Evolutionary conservation across 2,888 invertebrate species (phyloP), one percentile per base, ranked within the genome.

Genomic region (Conistra vaccinii): DNA sequence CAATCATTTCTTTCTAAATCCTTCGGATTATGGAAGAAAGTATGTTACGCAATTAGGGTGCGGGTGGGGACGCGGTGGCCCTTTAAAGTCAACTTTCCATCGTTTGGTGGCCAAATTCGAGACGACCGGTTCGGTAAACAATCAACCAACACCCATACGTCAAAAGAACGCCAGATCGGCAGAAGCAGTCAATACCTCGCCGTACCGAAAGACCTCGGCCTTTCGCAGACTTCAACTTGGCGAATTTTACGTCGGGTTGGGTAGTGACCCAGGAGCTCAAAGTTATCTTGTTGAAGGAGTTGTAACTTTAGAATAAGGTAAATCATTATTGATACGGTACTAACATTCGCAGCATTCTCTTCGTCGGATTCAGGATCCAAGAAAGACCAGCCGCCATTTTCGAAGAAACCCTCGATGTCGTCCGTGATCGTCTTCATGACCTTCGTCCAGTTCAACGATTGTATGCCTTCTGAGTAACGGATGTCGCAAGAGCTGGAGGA

Each of bases 381-480:
- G 97, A 99, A 99, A 60, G 98, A 98, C 99, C 99, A 99, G 32
- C 99, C 99, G 26, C 99, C 99, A 88, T 98, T 98, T 78, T 99
- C 99, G 92, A 99, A 99, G 97, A 99, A 99, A 0, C 99, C 99
- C 91, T 99, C 99, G 0, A 99, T 99, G 95, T 99, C 99, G 92
- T 99, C 99, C 0, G 98, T 98, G 89, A 99, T 99, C 0, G 99
- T 99, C 96, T 99, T 99, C 99, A 99, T 99, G 87, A 99, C 99
- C 94, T 99, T 99, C 0, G 98, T 98, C 99, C 99, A 99, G 96
- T 99, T 99, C 89, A 99, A 97, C 0, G 99, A 99, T 93, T 99
- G 99, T 71, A 99, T 98, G 89, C 99, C 99, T 94, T 99, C 99
- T 0, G 99, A 98, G 95, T 99, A 99, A 60, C 98, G 98, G 87